phyloP scores from a whole-genome alignment of 2,888 invertebrate species.

The Microplitis manilae region DNA sequence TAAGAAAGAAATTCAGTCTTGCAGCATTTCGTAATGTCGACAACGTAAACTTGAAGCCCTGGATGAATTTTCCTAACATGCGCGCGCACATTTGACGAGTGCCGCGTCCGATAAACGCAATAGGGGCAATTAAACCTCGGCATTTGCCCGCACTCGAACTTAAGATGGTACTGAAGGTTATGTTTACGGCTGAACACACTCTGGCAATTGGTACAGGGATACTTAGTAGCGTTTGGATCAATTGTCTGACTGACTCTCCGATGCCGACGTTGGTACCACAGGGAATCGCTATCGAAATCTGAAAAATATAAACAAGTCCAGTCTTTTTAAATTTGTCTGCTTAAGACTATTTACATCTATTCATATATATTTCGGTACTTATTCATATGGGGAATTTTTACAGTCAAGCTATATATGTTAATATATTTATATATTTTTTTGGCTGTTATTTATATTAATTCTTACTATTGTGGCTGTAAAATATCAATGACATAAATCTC shows the following conservation, averaged over 20 bases:
- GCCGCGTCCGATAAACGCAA: constrained; percentile 58
- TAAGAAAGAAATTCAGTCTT: constrained; percentile 29
- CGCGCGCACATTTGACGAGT: constrained; percentile 59
- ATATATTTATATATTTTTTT: too few species aligned
- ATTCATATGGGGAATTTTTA: too few species aligned
- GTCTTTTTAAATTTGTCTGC: background rate
- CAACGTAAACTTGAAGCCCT: constrained; percentile 52
- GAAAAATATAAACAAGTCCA: constrained; percentile 32
- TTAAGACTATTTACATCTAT: background rate
- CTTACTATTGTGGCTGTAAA: constrained; percentile 34
- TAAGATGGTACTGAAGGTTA: constrained; percentile 57
- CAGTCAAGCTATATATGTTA: too few species aligned
- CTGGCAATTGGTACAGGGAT: constrained; percentile 54
- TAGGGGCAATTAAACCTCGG: constrained; percentile 63
- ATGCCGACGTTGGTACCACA: constrained; percentile 26
- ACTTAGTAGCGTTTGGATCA: constrained; percentile 47
- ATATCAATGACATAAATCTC: constrained; percentile 64
- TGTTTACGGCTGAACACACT: constrained; percentile 58
- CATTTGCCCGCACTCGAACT: constrained; percentile 60
- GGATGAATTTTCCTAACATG: constrained; percentile 60
- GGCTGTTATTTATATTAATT: background rate
- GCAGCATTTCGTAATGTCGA: constrained; percentile 52
- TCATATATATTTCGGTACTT: too few species aligned
- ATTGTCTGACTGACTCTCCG: constrained; percentile 26
- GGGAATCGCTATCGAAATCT: constrained; percentile 19